Conservation (phyloP, 2,797 vertebrate genomes). For the Peromyscus attwateri region DNA sequence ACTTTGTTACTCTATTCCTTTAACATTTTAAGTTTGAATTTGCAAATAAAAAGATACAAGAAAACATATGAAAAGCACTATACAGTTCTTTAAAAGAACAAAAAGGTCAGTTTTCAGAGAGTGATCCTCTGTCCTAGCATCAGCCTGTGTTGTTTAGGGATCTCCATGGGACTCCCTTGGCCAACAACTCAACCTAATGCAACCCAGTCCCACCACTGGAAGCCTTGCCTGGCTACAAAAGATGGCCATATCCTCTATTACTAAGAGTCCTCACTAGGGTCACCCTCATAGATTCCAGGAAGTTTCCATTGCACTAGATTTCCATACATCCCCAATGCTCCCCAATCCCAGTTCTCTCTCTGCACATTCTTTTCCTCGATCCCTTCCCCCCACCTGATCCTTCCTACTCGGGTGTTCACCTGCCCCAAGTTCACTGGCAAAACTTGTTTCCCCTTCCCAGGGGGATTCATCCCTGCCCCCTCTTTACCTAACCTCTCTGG, state of each 20-base stretch:
- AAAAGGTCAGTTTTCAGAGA: not conserved
- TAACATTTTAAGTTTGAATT: constrained; percentile 44
- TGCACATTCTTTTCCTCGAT: not conserved
- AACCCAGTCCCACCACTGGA: not conserved
- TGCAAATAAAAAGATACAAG: constrained; percentile 46
- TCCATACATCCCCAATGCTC: not conserved
- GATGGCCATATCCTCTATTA: not conserved
- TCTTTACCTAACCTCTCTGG: too few species aligned
- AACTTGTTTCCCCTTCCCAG: too few species aligned
- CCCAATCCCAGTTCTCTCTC: not conserved
- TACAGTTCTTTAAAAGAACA: constrained; percentile 52
- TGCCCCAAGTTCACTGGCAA: too few species aligned
- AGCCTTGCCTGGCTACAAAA: not conserved
- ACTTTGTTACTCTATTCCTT: constrained; percentile 27
- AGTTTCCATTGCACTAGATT: not conserved
- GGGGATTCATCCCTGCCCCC: too few species aligned
- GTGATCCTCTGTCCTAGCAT: not conserved
- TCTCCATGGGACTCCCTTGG: not conserved
- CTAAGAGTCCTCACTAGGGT: not conserved
- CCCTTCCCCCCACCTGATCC: not conserved
- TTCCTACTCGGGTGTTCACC: too few species aligned
- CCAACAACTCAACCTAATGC: not conserved
- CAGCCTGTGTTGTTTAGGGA: not conserved
- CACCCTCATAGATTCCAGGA: not conserved
- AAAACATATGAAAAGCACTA: constrained; percentile 1